Percentiles rank a stretch among this genome's conserved stretches.
Conservation (phyloP, 2,888 invertebrate genomes). For the Heliconius ismenius region DNA sequence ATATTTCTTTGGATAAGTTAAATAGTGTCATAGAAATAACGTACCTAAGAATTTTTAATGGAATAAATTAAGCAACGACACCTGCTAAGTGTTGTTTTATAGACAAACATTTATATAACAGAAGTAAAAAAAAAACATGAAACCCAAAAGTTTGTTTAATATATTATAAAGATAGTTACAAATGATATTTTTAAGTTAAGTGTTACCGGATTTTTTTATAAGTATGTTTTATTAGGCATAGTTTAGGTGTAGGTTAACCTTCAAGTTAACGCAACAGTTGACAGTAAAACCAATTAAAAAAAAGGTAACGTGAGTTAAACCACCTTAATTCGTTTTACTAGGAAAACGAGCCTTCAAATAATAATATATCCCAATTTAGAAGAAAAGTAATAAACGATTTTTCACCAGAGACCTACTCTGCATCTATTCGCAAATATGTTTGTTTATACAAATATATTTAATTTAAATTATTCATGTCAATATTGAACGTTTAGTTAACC, state of each 20-base stretch:
- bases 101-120: neutral
- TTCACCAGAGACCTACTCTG: neutral
- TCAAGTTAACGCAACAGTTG: too few species aligned
- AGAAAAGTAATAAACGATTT: too few species aligned
- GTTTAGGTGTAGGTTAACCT: neutral
- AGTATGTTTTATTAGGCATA: neutral
- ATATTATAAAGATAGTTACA: neutral
- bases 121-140: neutral
- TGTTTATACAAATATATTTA: neutral
- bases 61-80: constrained; percentile 6
- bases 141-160: neutral
- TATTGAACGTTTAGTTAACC: neutral
- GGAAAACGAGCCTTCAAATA: too few species aligned
- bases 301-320: too few species aligned
- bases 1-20: neutral
- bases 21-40: constrained; percentile 13
- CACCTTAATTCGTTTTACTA: too few species aligned
- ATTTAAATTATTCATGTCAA: neutral
- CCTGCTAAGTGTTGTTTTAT: neutral
- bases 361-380: too few species aligned
- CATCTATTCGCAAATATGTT: neutral
- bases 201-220: neutral
- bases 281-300: too few species aligned
- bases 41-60: neutral
- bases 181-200: neutral